phyloP scores from a whole-genome alignment of 2,113 vertebrate genomes.

The Syngnathus typhle region DNA sequence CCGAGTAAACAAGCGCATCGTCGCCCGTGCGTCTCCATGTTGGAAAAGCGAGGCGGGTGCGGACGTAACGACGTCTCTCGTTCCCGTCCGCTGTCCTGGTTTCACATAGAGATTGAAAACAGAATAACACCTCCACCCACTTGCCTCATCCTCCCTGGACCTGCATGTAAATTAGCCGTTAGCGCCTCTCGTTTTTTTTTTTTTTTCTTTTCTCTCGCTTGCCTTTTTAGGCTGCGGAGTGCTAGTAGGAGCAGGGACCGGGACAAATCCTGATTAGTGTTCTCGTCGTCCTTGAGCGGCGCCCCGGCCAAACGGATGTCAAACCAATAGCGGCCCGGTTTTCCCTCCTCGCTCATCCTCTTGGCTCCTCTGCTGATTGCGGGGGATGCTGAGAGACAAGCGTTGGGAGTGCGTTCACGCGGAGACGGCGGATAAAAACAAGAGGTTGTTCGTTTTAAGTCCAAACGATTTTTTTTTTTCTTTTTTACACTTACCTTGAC shows the following conservation, averaged over 20 bases:
- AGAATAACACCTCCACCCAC: slow-evolving; percentile 53
- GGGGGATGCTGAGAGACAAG: background rate
- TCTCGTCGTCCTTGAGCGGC: slow-evolving; percentile 63
- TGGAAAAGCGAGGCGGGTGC: slow-evolving; percentile 57
- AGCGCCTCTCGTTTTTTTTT: slow-evolving; percentile 67
- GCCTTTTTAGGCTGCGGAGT: slow-evolving; percentile 51
- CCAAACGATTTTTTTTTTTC: no score
- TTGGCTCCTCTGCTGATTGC: slow-evolving; percentile 24
- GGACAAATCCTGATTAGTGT: slow-evolving; percentile 73
- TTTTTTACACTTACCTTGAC: background rate
- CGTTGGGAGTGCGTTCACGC: background rate
- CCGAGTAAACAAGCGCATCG: slow-evolving; percentile 45
- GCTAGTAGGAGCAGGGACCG: slow-evolving; percentile 50
- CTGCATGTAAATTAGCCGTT: slow-evolving; percentile 76
- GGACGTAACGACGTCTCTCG: slow-evolving; percentile 61
- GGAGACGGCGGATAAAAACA: background rate
- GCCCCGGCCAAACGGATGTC: slow-evolving; percentile 66
- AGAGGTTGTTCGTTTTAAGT: background rate
- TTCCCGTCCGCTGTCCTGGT: slow-evolving; percentile 70
- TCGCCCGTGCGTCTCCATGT: slow-evolving; percentile 38
- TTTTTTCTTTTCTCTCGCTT: slow-evolving; percentile 33
- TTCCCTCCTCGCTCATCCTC: slow-evolving; percentile 8
- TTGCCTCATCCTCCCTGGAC: slow-evolving; percentile 60
- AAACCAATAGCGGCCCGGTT: slow-evolving; percentile 51
- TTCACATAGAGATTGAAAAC: slow-evolving; percentile 77